Conservation (phyloP, 30 jellyfish, hydroid and myxozoan species). For the Chironex yamaguchii region DNA sequence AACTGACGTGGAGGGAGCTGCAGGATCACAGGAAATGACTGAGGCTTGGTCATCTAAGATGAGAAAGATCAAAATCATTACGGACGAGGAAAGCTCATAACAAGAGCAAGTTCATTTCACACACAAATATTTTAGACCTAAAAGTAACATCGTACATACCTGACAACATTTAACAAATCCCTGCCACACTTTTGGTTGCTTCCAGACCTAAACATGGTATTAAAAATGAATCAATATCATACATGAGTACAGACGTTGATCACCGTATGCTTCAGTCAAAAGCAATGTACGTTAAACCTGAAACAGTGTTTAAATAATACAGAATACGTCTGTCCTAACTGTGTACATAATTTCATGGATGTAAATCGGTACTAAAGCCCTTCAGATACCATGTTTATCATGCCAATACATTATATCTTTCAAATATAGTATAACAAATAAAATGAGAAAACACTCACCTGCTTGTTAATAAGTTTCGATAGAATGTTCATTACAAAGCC, state of each 20-base stretch:
- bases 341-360: neutral
- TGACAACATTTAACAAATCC: constrained; percentile 99
- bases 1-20: constrained; percentile 97
- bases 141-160: constrained; percentile 57
- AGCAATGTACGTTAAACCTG: too few species aligned
- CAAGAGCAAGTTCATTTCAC: neutral
- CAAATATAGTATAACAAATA: too few species aligned
- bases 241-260: too few species aligned
- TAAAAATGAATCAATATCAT: too few species aligned
- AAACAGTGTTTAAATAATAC: constrained; percentile 1
- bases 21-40: constrained; percentile 92
- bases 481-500: constrained; percentile 95
- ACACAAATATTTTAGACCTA: neutral
- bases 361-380: neutral
- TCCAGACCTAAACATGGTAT: constrained; percentile 96
- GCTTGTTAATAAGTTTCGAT: constrained; percentile 92
- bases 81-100: neutral
- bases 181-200: constrained; percentile 98
- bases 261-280: too few species aligned
- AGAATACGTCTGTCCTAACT: neutral
- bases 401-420: too few species aligned
- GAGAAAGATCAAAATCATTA: neutral
- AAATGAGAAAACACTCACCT: constrained; percentile 54
- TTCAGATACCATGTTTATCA: too few species aligned
- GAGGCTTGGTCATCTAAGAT: constrained; percentile 97